Evolutionary conservation across 2,888 invertebrate genomes (phyloP).

Genomic region (Atethmia centrago): DNA sequence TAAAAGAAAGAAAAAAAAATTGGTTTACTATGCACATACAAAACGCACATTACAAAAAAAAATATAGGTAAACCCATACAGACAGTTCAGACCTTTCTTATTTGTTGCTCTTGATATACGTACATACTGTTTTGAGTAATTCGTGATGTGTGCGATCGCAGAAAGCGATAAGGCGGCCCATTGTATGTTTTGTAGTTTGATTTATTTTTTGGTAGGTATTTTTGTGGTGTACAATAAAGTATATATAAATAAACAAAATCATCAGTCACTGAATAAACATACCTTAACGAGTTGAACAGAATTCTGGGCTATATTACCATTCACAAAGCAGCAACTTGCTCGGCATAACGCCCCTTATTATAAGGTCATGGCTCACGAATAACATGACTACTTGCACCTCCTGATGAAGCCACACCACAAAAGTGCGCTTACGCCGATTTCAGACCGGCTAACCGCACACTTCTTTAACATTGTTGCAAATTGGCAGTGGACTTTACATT

Average conservation of each 20-base stretch:
- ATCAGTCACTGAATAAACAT: not conserved
- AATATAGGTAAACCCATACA: too few relatives aligned
- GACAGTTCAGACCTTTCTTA: not conserved
- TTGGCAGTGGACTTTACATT: constrained; percentile 37
- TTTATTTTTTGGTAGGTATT: too few relatives aligned
- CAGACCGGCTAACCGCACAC: constrained; percentile 1
- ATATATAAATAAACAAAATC: too few relatives aligned
- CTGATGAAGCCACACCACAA: constrained; percentile 13
- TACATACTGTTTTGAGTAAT: not conserved
- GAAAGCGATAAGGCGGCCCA: too few relatives aligned
- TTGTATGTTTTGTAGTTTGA: too few relatives aligned
- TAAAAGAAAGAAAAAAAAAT: too few relatives aligned
- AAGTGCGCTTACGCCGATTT: not conserved
- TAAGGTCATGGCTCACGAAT: constrained; percentile 1
- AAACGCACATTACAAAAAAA: too few relatives aligned
- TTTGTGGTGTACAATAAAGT: too few relatives aligned
- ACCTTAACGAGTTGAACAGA: not conserved
- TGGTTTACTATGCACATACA: too few relatives aligned
- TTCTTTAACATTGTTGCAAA: constrained; percentile 41
- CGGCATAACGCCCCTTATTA: not conserved
- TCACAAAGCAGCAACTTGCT: constrained; percentile 2
- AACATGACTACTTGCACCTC: not conserved
- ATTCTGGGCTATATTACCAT: constrained; percentile 7
- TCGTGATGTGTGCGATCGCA: too few relatives aligned
- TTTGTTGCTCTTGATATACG: not conserved